phyloP scores from a whole-genome alignment of 2,888 invertebrate genomes.

The Branchipolynoe longqiensis region DNA sequence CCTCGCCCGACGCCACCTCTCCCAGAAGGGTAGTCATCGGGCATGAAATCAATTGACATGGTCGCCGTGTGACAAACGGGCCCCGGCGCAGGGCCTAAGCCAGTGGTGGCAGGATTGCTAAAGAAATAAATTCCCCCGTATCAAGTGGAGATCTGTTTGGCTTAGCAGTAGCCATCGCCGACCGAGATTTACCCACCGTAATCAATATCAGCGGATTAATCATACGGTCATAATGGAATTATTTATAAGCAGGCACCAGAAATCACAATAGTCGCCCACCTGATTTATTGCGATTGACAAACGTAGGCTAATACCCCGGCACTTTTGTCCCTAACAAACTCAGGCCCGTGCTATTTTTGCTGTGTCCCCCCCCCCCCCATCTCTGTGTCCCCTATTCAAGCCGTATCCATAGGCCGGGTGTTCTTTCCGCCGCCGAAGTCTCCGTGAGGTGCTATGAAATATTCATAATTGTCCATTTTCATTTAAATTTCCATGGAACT shows the following conservation, averaged over 20 bases:
- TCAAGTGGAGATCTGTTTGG: constrained; percentile 45
- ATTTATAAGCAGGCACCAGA: constrained; percentile 22
- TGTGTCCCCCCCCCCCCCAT: neutral
- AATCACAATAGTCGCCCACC: constrained; percentile 9
- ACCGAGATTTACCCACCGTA: neutral
- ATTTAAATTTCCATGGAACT: constrained; percentile 52
- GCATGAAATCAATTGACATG: constrained; percentile 53
- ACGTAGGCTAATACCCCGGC: constrained; percentile 28
- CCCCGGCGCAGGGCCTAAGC: neutral
- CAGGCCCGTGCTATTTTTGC: neutral
- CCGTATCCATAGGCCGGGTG: too few species aligned
- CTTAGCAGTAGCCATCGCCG: constrained; percentile 2
- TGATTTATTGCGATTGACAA: constrained; percentile 50
- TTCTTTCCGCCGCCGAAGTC: neutral
- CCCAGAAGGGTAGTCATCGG: constrained; percentile 24
- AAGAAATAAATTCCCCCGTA: constrained; percentile 35
- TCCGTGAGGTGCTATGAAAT: constrained; percentile 29
- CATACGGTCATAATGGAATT: constrained; percentile 46
- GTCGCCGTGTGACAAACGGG: constrained; percentile 25
- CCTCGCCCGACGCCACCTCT: neutral
- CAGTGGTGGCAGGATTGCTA: neutral
- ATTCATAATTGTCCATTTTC: constrained; percentile 56
- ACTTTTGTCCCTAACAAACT: constrained; percentile 25
- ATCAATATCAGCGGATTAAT: constrained; percentile 38
- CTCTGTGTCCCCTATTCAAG: too few species aligned